Evolutionary conservation across 2,888 invertebrate genomes (phyloP).

Genomic region (Pachliopta kotzebuea): DNA sequence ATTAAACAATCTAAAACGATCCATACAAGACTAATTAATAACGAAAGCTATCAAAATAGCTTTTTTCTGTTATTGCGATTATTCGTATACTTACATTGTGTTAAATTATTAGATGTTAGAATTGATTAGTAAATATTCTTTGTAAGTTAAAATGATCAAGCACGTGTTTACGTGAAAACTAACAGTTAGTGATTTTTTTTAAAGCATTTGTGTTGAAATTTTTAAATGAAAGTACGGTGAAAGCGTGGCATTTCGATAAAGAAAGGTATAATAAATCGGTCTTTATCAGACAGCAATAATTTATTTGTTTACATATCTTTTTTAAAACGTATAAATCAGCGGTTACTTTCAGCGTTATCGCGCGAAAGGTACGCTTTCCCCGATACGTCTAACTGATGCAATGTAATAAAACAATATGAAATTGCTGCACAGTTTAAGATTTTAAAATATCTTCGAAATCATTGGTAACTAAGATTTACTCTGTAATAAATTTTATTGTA

Average conservation of each 20-base stretch:
- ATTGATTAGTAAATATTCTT: not conserved
- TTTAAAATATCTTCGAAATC: not conserved
- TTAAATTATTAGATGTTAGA: not conserved
- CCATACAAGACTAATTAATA: not conserved
- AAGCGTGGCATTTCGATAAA: conserved; percentile 61
- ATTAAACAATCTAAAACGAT: not conserved
- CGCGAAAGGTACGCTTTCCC: not conserved
- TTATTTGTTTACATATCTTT: not conserved
- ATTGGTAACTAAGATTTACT: not conserved
- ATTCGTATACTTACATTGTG: not conserved
- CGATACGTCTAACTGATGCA: conserved; percentile 13
- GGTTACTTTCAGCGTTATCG: not conserved
- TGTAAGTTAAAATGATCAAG: not conserved
- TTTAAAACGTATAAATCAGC: not conserved
- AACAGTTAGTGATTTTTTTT: conserved; percentile 14
- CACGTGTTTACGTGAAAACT: no score
- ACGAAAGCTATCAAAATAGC: not conserved
- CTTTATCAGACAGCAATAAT: not conserved
- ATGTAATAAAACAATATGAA: not conserved
- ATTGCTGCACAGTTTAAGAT: no score
- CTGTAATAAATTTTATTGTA: not conserved
- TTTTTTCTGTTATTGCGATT: not conserved
- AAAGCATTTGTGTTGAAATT: conserved; percentile 25
- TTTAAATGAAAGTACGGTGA: conserved; percentile 39
- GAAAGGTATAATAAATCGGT: conserved; percentile 27